Evolutionary conservation across 37 sponge, comb jelly and placozoan genomes (phyloP).

Genomic region (Theonella swinhoei): DNA sequence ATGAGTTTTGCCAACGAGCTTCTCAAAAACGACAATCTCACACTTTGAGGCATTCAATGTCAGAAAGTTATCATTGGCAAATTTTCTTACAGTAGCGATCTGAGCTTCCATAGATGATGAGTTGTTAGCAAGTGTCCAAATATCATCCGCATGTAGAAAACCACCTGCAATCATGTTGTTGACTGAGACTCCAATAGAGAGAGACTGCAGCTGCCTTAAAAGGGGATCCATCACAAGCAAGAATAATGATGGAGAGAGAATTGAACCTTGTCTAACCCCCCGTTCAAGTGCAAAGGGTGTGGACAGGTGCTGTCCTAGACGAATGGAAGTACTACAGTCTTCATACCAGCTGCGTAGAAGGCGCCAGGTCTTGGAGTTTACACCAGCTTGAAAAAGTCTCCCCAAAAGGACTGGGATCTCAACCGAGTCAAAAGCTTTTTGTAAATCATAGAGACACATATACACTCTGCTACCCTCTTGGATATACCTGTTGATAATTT

Average conservation of each 20-base stretch:
- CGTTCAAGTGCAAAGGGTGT: neutral
- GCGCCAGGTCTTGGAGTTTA: neutral
- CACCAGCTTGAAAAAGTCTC: neutral
- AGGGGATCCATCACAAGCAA: slow-evolving; percentile 25
- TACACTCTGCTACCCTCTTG: neutral
- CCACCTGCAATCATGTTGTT: neutral
- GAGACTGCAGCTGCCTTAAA: neutral
- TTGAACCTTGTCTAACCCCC: neutral
- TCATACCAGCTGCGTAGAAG: neutral
- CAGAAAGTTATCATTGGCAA: too few species aligned
- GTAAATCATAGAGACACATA: neutral
- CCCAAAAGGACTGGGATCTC: neutral
- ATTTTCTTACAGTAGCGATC: neutral
- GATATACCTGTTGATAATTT: neutral
- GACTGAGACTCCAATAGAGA: neutral
- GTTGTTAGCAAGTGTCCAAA: neutral
- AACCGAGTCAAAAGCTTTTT: neutral
- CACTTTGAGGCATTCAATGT: too few species aligned
- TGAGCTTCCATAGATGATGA: neutral
- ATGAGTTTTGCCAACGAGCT: neutral
- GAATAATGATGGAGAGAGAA: neutral
- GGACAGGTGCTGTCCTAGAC: neutral
- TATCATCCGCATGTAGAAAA: slow-evolving; percentile 24
- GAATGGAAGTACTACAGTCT: neutral
- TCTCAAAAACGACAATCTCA: neutral